Percentiles rank a stretch among this genome's conserved stretches.
Conservation (phyloP, 2,797 vertebrate species). For the Rhabdomys pumilio region DNA sequence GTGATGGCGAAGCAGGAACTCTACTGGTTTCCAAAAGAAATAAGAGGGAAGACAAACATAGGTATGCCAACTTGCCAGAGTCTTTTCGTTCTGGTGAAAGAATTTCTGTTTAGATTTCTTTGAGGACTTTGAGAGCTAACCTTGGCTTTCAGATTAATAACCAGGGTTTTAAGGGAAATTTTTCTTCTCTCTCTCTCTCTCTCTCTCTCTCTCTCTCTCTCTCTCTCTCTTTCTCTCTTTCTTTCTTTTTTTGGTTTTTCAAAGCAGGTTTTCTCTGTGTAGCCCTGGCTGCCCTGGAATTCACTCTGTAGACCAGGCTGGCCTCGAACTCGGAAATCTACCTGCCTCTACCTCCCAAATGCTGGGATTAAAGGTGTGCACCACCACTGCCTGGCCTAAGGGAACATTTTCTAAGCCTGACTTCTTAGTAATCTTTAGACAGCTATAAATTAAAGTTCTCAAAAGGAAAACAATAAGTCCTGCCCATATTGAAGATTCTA, state of each 20-base stretch:
- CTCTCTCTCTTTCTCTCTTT: no score
- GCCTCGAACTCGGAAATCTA: no score
- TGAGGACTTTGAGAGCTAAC: slow-evolving; percentile 8
- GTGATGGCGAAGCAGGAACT: slow-evolving; percentile 11
- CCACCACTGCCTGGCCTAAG: no score
- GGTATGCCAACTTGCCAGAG: neutral
- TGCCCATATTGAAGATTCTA: neutral
- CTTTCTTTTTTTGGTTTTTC: no score
- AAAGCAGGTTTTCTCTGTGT: no score
- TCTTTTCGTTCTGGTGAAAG: neutral
- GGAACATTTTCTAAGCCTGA: neutral
- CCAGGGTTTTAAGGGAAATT: neutral
- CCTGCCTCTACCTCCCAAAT: no score
- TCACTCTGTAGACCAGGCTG: no score
- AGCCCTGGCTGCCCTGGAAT: no score
- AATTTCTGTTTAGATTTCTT: neutral
- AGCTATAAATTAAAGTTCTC: neutral
- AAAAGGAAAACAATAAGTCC: neutral
- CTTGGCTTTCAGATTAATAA: slow-evolving; percentile 44
- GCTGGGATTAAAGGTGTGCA: no score
- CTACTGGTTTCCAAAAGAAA: slow-evolving; percentile 46
- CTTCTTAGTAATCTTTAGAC: neutral
- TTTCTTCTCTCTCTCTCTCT: no score
- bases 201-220: no score
- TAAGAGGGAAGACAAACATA: neutral